Conservation (phyloP, 2,888 invertebrate genomes). For the Acanthosepion esculentum region DNA sequence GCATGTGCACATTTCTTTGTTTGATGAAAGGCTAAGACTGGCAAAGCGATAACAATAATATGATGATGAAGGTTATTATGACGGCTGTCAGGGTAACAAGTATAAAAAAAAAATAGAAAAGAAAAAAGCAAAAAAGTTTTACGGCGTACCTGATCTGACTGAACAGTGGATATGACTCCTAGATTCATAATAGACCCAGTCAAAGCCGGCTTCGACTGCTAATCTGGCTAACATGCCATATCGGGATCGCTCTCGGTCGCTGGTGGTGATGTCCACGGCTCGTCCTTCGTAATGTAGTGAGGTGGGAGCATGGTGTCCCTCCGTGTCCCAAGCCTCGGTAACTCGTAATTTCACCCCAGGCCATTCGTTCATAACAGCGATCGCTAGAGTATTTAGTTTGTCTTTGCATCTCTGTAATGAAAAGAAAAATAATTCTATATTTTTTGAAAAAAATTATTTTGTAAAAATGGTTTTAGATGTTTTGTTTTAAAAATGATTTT, state of each 20-base stretch:
- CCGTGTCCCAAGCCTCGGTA: slow-evolving; percentile 96
- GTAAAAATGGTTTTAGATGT: no score
- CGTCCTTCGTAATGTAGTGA: slow-evolving; percentile 97
- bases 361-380: slow-evolving; percentile 98
- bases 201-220: slow-evolving; percentile 97
- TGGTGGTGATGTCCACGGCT: slow-evolving; percentile 95
- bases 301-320: slow-evolving; percentile 83
- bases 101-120: background rate
- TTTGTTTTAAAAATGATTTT: no score
- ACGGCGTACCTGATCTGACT: slow-evolving; percentile 90
- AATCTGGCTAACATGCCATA: slow-evolving; percentile 96
- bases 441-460: no score
- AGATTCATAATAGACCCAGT: slow-evolving; percentile 98
- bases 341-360: slow-evolving; percentile 93
- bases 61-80: background rate
- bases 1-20: no score
- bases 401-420: slow-evolving; percentile 94
- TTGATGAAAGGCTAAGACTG: no score
- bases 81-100: background rate
- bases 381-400: slow-evolving; percentile 92
- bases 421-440: slow-evolving; percentile 46
- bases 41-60: background rate
- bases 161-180: slow-evolving; percentile 96
- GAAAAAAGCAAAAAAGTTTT: background rate
- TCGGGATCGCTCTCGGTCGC: slow-evolving; percentile 92